Evolutionary conservation across 2,113 vertebrate species (phyloP), one percentile per base, ranked within the genome.

Genomic region (Pleuronectes platessa): DNA sequence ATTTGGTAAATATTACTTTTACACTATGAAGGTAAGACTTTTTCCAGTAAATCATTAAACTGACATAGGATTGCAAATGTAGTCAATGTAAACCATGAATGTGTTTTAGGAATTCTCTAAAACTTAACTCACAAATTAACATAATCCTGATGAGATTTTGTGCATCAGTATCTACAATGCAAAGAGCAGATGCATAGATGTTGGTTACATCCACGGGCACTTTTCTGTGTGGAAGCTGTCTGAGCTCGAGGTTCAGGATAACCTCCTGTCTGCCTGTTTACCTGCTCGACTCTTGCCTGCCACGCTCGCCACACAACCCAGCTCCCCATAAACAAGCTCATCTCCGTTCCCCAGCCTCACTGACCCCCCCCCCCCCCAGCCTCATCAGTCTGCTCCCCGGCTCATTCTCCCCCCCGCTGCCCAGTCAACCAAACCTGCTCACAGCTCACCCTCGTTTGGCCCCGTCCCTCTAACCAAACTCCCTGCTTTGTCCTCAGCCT

Each of bases 1-100:
- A 31, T 31, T 31, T 31, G 27, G 5, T 31, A 31, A 31, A 31
- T 6, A 31, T 6, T 31, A 31, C 5, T 31, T 31, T 6, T 31
- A 31, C 5, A 31, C 5, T 31, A 31, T 31, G 27, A 31, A 31
- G 27, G 27, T 31, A 31, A 31, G 27, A 31, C 27, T 6, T 31
- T 31, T 31, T 31, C 27, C 27, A 31, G 5, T 31, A 31, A 31
- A 31, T 31, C 27, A 31, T 31, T 15, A 45, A 45, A 45, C 3
- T 45, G 27, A 23, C 23, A 15, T 6, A 61, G 5, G 12, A 49
- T 26, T 47, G 20, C 15, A 69, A 64, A 75, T 64, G 37, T 82
- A 18, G 69, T 5, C 20, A 45, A 1, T 9, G 7, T 37, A 37
- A 37, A 37, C 35, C 2, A 37, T 37, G 35, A 45, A 4, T 45